Evolutionary conservation across 2,888 invertebrate species (phyloP), one percentile per base, ranked within the genome.

Genomic region (Microplitis manilae): DNA sequence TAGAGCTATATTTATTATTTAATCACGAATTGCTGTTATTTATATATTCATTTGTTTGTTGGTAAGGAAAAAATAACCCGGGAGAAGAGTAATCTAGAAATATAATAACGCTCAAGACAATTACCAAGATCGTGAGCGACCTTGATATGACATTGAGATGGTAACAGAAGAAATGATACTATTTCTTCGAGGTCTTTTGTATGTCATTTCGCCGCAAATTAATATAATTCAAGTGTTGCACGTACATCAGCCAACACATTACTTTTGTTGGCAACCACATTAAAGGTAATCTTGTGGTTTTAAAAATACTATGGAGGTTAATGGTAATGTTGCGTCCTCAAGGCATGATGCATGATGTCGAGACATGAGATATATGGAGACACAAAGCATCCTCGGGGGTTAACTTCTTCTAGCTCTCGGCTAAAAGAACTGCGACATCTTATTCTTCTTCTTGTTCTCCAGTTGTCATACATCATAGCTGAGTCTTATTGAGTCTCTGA

Each of bases 111-210:
- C 38, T n/a, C 8, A 65, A 62, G 41, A 39, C 61, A 64, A 73
- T 64, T 62, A 64, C 73, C 73, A 50, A 13, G 50, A 50, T 50
- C 50, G 50, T 50, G 50, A 50, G 17, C 64, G 65, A 73, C 73
- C 73, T 65, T 73, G 65, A 40, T 9, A 73, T 73, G 73, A 64
- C 73, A 73, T 73, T 73, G 73, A 65, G 64, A 30, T 62, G 50
- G 50, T 41, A 9, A 30, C 50, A 73, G 73, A 73, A 73, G 73
- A 73, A 65, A 73, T 73, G 50, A 65, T n/a, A 41, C 40, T 73
- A 73, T 65, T 65, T 65, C 64, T 30, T 40, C 41, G 65, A 50
- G 50, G 17, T 15, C 20, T 62, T 17, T 62, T 41, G n/a, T 62
- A 7, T 41, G n/a, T 13, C 64, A 40, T 73, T 40, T 60, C 20